phyloP scores from a whole-genome alignment of 2,113 vertebrate genomes.

The Hippocampus guttulatus region DNA sequence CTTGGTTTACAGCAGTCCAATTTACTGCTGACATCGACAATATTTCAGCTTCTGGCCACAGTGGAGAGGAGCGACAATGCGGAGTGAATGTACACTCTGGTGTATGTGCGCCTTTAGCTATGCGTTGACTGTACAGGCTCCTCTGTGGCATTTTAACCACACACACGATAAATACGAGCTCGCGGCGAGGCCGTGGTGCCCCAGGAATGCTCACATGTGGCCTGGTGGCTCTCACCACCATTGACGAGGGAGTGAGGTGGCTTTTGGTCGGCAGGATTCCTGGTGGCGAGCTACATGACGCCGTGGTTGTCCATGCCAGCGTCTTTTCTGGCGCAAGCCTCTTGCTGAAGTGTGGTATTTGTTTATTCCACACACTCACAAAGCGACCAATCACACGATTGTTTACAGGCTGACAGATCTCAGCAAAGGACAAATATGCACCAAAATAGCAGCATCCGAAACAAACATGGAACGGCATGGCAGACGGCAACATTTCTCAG shows the following conservation, averaged over 20 bases:
- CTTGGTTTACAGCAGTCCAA: constrained; percentile 44
- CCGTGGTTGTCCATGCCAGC: constrained; percentile 46
- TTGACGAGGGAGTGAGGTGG: constrained; percentile 68
- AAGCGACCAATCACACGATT: constrained; percentile 55
- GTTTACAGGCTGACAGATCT: constrained; percentile 59
- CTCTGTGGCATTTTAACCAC: constrained; percentile 68
- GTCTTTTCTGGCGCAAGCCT: constrained; percentile 57
- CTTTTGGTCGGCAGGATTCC: constrained; percentile 69
- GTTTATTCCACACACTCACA: constrained; percentile 51
- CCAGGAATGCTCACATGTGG: constrained; percentile 75
- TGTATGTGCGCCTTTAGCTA: constrained; percentile 50
- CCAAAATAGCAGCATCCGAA: constrained; percentile 60
- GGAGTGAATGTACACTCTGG: constrained; percentile 21
- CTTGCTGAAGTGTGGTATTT: constrained; percentile 63
- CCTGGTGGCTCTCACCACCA: constrained; percentile 66
- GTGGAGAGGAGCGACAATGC: constrained; percentile 31
- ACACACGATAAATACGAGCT: constrained; percentile 76
- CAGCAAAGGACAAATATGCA: constrained; percentile 50
- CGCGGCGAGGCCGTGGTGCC: constrained; percentile 68
- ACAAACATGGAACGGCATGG: constrained; percentile 54
- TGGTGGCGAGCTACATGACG: constrained; percentile 61
- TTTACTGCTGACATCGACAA: constrained; percentile 44
- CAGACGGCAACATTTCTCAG: constrained; percentile 49
- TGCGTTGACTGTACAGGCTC: constrained; percentile 64
- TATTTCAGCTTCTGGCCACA: constrained; percentile 46